These are phyloP conservation scores for Cartodere bifasciata DNA, from an alignment of 2,888 invertebrate species.

Conservation along the genomic window DNA sequence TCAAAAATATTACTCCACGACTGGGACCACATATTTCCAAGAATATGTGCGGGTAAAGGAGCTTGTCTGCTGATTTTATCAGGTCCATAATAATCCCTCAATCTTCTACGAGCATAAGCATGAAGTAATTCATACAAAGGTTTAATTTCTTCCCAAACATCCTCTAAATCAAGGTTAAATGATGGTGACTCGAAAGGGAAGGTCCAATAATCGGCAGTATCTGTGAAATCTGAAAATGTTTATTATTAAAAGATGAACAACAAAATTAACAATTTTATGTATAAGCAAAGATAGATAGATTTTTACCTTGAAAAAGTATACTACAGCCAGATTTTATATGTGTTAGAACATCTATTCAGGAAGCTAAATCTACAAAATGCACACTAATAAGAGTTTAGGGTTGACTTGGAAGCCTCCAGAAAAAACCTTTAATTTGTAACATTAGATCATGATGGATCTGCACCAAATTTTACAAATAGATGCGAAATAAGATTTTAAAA, in stretches of 20 bases:
- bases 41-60: slow-evolving; percentile 71
- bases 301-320: too few relatives aligned
- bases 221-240: slow-evolving; percentile 59
- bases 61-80: slow-evolving; percentile 68
- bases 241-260: slow-evolving; percentile 1
- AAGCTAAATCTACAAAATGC: too few relatives aligned
- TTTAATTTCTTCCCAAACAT: slow-evolving; percentile 71
- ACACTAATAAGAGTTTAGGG: too few relatives aligned
- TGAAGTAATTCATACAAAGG: slow-evolving; percentile 82
- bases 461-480: too few relatives aligned
- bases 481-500: too few relatives aligned
- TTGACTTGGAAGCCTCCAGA: too few relatives aligned
- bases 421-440: too few relatives aligned
- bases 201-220: slow-evolving; percentile 82
- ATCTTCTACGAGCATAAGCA: slow-evolving; percentile 74
- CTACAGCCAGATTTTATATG: too few relatives aligned
- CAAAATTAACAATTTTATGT: too few relatives aligned
- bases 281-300: too few relatives aligned
- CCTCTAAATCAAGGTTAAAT: slow-evolving; percentile 66
- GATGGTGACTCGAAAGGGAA: slow-evolving; percentile 70
- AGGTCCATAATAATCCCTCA: slow-evolving; percentile 73
- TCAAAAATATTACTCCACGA: slow-evolving; percentile 76
- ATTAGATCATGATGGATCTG: too few relatives aligned
- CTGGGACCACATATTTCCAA: slow-evolving; percentile 87
- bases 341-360: too few relatives aligned